Percentiles rank a stretch among this genome's conserved stretches.
Conservation (phyloP, 2,797 vertebrate species). For the Furcifer pardalis region DNA sequence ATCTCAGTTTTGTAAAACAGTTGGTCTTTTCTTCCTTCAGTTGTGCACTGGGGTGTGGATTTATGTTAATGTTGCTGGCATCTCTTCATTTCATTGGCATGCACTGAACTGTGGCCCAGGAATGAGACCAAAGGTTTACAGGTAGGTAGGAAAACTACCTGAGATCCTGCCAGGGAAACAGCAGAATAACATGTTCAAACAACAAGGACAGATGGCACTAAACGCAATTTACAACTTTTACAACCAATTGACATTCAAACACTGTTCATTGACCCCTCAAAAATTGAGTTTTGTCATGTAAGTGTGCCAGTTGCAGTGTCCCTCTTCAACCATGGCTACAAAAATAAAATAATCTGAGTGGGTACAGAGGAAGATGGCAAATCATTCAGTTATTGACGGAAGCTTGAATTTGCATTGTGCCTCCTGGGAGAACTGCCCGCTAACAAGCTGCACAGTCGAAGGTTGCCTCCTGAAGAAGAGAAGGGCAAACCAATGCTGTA, state of each 20-base stretch:
- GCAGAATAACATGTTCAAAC: background rate
- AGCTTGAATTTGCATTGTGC: background rate
- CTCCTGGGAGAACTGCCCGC: too few species aligned
- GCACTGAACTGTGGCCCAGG: background rate
- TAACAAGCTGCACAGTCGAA: too few species aligned
- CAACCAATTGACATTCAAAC: background rate
- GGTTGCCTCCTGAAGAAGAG: too few species aligned
- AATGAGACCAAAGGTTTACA: background rate
- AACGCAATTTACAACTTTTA: background rate
- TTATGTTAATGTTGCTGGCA: background rate
- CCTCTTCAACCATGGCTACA: background rate
- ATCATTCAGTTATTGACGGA: background rate
- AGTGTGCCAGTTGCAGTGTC: background rate
- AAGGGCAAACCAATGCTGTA: too few species aligned
- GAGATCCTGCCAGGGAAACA: background rate
- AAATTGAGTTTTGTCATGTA: background rate
- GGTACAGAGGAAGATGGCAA: too few species aligned
- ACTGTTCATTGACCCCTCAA: background rate
- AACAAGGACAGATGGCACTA: background rate
- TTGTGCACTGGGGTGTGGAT: background rate
- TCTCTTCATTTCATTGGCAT: conserved; percentile 19
- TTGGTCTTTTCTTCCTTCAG: background rate
- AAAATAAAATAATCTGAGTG: background rate
- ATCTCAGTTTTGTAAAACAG: background rate
- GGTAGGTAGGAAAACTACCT: background rate